These are phyloP conservation scores for Nomada goodeniana DNA, from an alignment of 2,888 invertebrate species.

Conservation along the genomic window DNA sequence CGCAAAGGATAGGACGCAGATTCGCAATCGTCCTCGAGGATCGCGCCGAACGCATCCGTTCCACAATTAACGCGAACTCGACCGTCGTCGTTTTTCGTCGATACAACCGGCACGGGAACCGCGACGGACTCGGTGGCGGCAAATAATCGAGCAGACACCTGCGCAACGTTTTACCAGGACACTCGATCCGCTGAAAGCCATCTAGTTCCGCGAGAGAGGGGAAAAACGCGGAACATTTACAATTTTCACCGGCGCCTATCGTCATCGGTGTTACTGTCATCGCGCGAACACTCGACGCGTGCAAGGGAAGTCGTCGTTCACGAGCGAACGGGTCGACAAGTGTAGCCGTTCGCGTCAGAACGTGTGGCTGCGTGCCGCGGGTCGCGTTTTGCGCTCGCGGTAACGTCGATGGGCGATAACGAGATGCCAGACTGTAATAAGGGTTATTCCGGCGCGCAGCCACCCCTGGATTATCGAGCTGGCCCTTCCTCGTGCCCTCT, in stretches of 20 bases:
- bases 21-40: too few species aligned
- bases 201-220: conserved; percentile 34
- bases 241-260: conserved; percentile 49
- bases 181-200: conserved; percentile 38
- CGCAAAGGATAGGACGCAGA: too few species aligned
- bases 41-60: background rate
- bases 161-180: conserved; percentile 10
- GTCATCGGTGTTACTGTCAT: conserved; percentile 49
- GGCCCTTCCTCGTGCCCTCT: conserved; percentile 16
- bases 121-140: background rate
- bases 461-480: conserved; percentile 49
- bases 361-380: conserved; percentile 46
- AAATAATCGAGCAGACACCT: background rate
- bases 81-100: background rate
- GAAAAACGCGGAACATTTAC: conserved; percentile 41
- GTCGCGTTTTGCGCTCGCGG: conserved; percentile 62
- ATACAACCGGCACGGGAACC: background rate
- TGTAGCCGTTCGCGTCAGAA: conserved; percentile 60
- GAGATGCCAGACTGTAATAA: conserved; percentile 67
- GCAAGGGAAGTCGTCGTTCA: conserved; percentile 61
- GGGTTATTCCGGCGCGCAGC: conserved; percentile 55
- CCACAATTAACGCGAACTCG: background rate
- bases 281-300: conserved; percentile 46
- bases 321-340: conserved; percentile 64
- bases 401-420: conserved; percentile 65